Evolutionary conservation across 23 tunicate species (phyloP), one percentile per base, ranked within the genome.

Genomic region (Styela clava): DNA sequence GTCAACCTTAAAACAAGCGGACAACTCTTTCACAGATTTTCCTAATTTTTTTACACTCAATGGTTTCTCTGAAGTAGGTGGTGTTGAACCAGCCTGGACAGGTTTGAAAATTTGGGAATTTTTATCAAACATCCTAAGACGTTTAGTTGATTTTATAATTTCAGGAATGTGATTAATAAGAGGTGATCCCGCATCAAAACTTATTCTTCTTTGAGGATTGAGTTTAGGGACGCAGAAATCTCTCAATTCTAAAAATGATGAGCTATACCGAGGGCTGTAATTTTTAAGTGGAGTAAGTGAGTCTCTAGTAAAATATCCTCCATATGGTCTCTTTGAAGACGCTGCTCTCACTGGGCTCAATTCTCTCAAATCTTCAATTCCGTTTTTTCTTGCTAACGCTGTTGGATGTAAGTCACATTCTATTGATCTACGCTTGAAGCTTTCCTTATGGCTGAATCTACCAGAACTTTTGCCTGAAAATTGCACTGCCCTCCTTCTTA

Each of bases 401-500:
- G 61, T 72, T 0, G 94, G 94, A 79, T 89, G 94, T 29, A 89
- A 30, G 31, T 89, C 94, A 63, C 69, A 33, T 73, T 73, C 85
- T 3, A 89, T 34, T 9, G 79, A 78, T 30, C 81, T 79, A 26
- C 83, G 68, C 32, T 61, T 61, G 35, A 84, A 84, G 12, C 33
- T 24, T 1, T 61, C 73, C 2, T 74, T 71, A 16, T 83, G 74
- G 23, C 70, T 83, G 20, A 73, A 73, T 33, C 79, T 73, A 21
- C 64, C 44, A 23, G 30, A 26, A 52, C 33, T 44, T 52, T 76
- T 76, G 1, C 81, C 81, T n/a, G 65, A 52, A 20, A 64, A 36
- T 26, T 76, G 64, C 0, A 76, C 81, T 68, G 69, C 84, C n/a
- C 28, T 73, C 24, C 76, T 62, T 30, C 79, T 74, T 36, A 34